phyloP scores from a whole-genome alignment of 1,140 invertebrate species.

The Magallana gigas region DNA sequence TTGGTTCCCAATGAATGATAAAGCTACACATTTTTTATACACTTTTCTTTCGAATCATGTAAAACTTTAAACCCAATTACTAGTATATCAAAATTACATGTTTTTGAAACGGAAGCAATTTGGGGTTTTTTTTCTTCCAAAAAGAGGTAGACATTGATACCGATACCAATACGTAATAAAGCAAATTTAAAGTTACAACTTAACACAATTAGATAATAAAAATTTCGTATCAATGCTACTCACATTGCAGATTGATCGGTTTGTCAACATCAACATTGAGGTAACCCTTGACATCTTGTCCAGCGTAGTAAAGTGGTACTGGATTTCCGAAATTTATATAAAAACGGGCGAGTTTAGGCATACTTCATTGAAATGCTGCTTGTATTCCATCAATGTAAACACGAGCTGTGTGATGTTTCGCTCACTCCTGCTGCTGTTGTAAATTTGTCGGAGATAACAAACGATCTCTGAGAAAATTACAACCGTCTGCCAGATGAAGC shows the following conservation, averaged over 20 bases:
- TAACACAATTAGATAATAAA: too few species aligned
- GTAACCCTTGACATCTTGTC: conserved; percentile 23
- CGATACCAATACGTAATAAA: too few species aligned
- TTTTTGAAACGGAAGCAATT: too few species aligned
- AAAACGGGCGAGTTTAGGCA: conserved; percentile 28
- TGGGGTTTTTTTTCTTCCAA: too few species aligned
- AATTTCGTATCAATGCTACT: neutral
- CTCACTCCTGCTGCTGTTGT: conserved; percentile 21
- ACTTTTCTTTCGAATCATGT: too few species aligned
- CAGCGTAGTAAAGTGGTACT: neutral
- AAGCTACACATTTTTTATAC: too few species aligned
- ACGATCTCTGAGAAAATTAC: conserved; percentile 13
- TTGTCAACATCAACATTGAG: conserved; percentile 29
- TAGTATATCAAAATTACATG: too few species aligned
- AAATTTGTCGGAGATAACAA: conserved; percentile 38
- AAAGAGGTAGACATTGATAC: too few species aligned
- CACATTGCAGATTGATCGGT: conserved; percentile 32
- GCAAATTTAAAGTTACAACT: too few species aligned
- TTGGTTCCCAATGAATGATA: neutral
- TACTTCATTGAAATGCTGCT: conserved; percentile 12
- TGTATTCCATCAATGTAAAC: conserved; percentile 29
- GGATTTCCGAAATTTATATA: conserved; percentile 38
- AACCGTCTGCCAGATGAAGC: conserved; percentile 24
- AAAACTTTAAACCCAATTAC: too few species aligned
- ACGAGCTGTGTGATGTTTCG: conserved; percentile 6